Evolutionary conservation across 1,140 invertebrate species (phyloP), one percentile per base, ranked within the genome.

Genomic region (Calephelis nemesis): DNA sequence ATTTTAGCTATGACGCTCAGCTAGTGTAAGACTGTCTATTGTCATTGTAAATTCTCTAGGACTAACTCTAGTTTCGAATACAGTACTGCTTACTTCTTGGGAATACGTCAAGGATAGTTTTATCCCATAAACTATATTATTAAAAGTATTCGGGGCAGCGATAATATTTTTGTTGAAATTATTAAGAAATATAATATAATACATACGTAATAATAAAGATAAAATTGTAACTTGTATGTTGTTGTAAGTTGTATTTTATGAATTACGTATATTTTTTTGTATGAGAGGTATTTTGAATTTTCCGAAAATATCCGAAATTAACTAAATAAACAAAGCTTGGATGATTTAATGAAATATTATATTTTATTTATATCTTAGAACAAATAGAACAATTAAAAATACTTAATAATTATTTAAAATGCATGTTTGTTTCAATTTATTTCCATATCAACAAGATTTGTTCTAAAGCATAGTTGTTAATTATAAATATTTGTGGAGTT

Each of bases 1-100:
- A 58, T 58, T 58, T 58, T 58, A 58, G 54, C 19, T 58, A 58
- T 30, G 54, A 58, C 54, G 54, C 54, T 58, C 54, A 58, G 19
- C n/a, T 58, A 58, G 54, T 19, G 19, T 58, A 58, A 58, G 54
- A 12, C 30, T 58, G 54, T 58, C 54, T 58, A 58, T 45, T 45
- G 42, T 58, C 54, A 30, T 30, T 58, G 54, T 58, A 58, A 19
- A 58, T 58, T 58, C 19, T 58, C 19, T 58, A 39, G 19, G 30
- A 58, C 54, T 58, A 58, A 58, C 19, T 12, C 19, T 58, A 58
- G 30, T 58, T 58, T 58, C 54, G 54, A 58, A 58, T 58, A 58
- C 54, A 58, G 54, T 58, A 54, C 50, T 54, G 10, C 12, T 54
- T 54, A 54, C 50, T 54, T 54, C 13, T 45, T 15, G 8, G 10